phyloP scores from a whole-genome alignment of 2,797 vertebrate genomes.

The Malurus splendens region DNA sequence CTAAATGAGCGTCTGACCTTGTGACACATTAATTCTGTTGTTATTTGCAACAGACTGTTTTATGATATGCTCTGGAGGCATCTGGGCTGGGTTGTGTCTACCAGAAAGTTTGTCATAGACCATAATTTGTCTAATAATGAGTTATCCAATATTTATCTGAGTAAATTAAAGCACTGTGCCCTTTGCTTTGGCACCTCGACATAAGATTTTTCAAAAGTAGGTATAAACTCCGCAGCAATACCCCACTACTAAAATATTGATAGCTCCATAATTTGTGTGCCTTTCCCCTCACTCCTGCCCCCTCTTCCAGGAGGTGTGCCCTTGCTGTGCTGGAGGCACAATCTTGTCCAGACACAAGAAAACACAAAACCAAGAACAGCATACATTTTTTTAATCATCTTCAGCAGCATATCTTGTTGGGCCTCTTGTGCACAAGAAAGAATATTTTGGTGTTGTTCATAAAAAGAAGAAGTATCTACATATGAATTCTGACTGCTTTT shows the following conservation, averaged over 20 bases:
- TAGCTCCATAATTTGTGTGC: neutral
- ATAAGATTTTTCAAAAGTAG: neutral
- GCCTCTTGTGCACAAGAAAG: neutral
- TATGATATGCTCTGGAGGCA: fast-evolving
- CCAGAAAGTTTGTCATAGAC: neutral
- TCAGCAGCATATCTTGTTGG: neutral
- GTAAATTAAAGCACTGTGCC: neutral
- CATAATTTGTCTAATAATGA: neutral
- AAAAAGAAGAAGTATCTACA: neutral
- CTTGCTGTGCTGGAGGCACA: neutral
- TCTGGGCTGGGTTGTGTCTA: neutral
- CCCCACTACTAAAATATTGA: neutral
- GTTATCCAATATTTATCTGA: neutral
- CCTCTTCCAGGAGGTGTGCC: neutral
- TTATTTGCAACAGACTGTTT: neutral
- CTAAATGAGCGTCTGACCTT: fast-evolving
- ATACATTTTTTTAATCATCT: neutral
- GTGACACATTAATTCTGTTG: neutral
- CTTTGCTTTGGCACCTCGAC: neutral
- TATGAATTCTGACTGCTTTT: neutral
- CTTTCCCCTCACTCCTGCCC: neutral
- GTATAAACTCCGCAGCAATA: neutral
- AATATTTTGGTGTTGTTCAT: neutral
- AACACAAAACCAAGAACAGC: neutral
- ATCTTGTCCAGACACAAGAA: neutral